These are phyloP conservation scores for Metacarcinus magister DNA, from an alignment of 2,888 invertebrate genomes.

Conservation along the genomic window DNA sequence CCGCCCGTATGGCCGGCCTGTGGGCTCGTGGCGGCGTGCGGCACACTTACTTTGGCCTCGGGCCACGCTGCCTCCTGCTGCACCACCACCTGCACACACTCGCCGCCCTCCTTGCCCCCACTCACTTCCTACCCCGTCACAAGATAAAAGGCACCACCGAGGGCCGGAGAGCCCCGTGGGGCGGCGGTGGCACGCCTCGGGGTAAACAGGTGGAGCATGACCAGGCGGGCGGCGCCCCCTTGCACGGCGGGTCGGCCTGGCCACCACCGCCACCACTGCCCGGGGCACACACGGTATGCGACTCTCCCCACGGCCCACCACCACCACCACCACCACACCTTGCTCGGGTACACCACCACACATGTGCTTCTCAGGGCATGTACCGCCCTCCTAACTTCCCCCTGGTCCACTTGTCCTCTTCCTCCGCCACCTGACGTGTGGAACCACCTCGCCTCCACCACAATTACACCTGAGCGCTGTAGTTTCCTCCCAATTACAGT, in stretches of 20 bases:
- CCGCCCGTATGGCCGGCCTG: slow-evolving; percentile 61
- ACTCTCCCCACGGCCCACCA: slow-evolving; percentile 53
- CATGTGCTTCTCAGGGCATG: slow-evolving; percentile 60
- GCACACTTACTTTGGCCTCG: slow-evolving; percentile 61
- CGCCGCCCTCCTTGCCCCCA: not conserved
- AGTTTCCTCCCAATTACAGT: not conserved
- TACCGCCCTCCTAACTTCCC: not conserved
- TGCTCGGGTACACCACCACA: slow-evolving; percentile 73
- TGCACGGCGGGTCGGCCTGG: slow-evolving; percentile 63
- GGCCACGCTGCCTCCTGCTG: slow-evolving; percentile 61
- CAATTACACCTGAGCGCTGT: slow-evolving; percentile 17
- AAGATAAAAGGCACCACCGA: not conserved
- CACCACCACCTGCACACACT: slow-evolving; percentile 53
- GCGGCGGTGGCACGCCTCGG: slow-evolving; percentile 53
- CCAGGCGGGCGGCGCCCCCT: slow-evolving; percentile 64
- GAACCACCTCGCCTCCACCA: slow-evolving; percentile 37
- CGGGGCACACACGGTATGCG: slow-evolving; percentile 69
- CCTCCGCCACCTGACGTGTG: not conserved
- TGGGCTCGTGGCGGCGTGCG: slow-evolving; percentile 69
- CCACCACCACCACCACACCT: slow-evolving; percentile 60
- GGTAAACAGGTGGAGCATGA: slow-evolving; percentile 71
- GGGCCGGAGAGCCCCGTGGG: not conserved
- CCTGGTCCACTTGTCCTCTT: slow-evolving; percentile 12
- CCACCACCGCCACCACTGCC: slow-evolving; percentile 59
- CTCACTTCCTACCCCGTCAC: not conserved